Evolutionary conservation across 2,113 vertebrate species (phyloP).

Genomic region (Boulengeromyrus knoepffleri): DNA sequence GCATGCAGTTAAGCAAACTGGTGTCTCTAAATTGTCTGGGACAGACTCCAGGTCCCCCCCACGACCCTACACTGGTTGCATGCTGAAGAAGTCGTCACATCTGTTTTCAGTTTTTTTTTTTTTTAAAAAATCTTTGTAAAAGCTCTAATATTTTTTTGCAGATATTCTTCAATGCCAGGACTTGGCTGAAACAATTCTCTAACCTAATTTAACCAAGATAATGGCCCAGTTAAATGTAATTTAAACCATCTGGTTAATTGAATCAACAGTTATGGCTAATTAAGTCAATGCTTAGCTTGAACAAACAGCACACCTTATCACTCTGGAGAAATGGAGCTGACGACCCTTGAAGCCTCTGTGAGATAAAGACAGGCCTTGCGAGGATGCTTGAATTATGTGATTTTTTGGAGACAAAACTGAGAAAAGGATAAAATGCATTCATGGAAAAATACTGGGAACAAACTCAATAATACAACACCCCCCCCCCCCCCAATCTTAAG

Average conservation of each 20-base stretch:
- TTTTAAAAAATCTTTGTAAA: neutral
- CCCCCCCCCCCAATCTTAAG: neutral
- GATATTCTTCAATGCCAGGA: neutral
- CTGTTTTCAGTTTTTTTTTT: neutral
- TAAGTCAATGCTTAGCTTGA: neutral
- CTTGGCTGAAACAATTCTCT: neutral
- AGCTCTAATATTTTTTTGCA: neutral
- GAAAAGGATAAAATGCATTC: neutral
- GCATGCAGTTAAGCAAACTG: neutral
- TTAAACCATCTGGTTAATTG: neutral
- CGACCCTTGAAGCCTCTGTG: neutral
- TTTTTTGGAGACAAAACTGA: neutral
- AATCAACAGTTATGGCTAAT: neutral
- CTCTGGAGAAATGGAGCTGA: neutral
- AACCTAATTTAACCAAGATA: neutral
- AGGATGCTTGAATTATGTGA: neutral
- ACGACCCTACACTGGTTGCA: neutral
- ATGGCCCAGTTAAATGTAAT: neutral
- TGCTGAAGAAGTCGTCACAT: neutral
- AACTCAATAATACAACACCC: neutral
- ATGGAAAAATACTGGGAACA: neutral
- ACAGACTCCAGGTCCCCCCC: neutral
- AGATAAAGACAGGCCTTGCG: neutral
- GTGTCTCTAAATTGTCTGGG: neutral
- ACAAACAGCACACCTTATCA: neutral